Conservation (phyloP, 2,888 invertebrate genomes). For the Ophioninae sp. region DNA sequence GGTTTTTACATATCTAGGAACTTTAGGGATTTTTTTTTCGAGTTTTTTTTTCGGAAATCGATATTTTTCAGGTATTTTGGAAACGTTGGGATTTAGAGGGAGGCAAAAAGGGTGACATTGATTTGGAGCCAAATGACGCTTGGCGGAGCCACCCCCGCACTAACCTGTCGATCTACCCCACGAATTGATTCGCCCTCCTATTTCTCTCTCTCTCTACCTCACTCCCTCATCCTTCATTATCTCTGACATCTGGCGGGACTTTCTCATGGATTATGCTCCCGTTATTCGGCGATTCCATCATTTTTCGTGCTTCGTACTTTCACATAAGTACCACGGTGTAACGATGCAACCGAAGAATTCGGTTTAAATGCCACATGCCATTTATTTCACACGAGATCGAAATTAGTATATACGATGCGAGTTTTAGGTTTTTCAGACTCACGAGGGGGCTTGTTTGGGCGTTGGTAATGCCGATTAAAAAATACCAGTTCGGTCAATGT, state of each 20-base stretch:
- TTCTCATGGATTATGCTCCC: slow-evolving; percentile 76
- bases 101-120: slow-evolving; percentile 55
- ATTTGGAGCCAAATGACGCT: slow-evolving; percentile 71
- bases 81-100: slow-evolving; percentile 35
- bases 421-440: slow-evolving; percentile 5
- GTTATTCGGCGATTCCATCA: slow-evolving; percentile 67
- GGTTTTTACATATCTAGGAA: not conserved
- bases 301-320: slow-evolving; percentile 67
- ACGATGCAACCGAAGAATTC: slow-evolving; percentile 35
- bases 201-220: slow-evolving; percentile 25
- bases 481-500: not conserved
- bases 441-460: slow-evolving; percentile 1
- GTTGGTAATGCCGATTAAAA: slow-evolving; percentile 27
- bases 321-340: not conserved
- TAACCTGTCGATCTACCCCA: slow-evolving; percentile 74
- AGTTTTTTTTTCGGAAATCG: too few relatives aligned
- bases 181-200: slow-evolving; percentile 72
- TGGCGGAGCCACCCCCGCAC: slow-evolving; percentile 61
- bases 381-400: slow-evolving; percentile 77
- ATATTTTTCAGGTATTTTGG: too few relatives aligned
- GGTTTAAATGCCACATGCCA: slow-evolving; percentile 77
- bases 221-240: slow-evolving; percentile 63
- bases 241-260: slow-evolving; percentile 76
- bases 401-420: slow-evolving; percentile 37
- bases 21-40: too few relatives aligned